Conservation (phyloP, 2,113 vertebrate species). For the Dasyprocta punctata region DNA sequence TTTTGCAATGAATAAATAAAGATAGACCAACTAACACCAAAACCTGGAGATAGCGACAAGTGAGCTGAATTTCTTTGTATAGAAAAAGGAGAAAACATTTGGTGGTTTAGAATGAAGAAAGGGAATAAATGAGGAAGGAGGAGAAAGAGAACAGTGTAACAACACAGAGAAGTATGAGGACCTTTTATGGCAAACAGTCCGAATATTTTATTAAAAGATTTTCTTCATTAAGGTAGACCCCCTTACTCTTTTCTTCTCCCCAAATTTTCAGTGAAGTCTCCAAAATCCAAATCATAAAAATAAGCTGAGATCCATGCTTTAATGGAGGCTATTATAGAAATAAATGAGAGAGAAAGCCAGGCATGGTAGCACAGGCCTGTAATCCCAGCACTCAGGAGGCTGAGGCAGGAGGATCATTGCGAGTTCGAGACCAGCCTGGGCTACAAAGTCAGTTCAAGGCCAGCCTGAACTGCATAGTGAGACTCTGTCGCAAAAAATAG, state of each 20-base stretch:
- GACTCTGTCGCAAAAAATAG: too few species aligned
- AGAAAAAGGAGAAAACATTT: background rate
- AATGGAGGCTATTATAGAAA: background rate
- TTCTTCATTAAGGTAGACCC: background rate
- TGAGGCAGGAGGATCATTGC: too few species aligned
- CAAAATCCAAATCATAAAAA: background rate
- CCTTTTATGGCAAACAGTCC: background rate
- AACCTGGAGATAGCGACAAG: background rate
- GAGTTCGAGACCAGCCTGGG: too few species aligned
- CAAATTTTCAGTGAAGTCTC: background rate
- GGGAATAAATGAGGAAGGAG: background rate
- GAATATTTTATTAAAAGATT: background rate
- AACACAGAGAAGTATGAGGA: background rate
- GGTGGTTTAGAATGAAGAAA: background rate
- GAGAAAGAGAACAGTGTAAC: fast-evolving
- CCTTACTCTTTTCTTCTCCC: background rate
- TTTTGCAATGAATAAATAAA: background rate
- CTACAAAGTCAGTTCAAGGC: too few species aligned
- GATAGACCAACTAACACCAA: background rate
- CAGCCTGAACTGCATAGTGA: too few species aligned
- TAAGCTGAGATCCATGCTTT: background rate
- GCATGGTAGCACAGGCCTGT: too few species aligned
- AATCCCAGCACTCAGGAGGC: too few species aligned
- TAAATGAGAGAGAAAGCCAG: background rate
- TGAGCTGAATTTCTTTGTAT: background rate